Base-by-base conservation (phyloP, 2,888 invertebrate genomes). In the Leptopilina myrica region DNA sequence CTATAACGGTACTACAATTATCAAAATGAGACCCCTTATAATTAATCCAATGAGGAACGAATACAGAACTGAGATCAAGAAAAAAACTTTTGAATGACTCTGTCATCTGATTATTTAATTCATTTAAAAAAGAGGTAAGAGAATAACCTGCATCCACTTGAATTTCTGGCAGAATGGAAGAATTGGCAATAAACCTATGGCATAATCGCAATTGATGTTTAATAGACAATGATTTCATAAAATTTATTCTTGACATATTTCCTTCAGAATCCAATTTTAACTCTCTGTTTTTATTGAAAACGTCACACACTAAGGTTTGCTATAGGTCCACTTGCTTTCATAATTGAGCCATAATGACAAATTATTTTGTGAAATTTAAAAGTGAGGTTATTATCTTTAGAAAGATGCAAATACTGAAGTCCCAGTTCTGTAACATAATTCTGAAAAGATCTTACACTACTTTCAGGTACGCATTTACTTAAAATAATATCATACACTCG, bases 241-340 rank as follows among this genome's bases (percentile, higher is more conserved):
- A 64, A 14, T 64, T 64, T 64, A 64, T 33, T 64, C 64, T 33
- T 33, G 64, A 64, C 64, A 64, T 64, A 64, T 64, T 64, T 64
- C 5, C 64, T 33, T 64, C 33, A 12, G 64, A 64, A 33, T 64
- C 26, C 33, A 64, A 11, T 64, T 64, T 64, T 14, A 64, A 33
- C 8, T 64, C 64, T 14, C 33, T 64, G 64, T 64, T 26, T 64
- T 2, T 12, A 64, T 6, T 64, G 33, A 33, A 64, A 64, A 11
- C 64, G 64, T 33, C 64, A 8, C 1, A 64, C 64, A 64, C 33
- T 12, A 5, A 64, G 33, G 33, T 64, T 64, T 64, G 33, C 33
- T 33, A 64, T 5, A 33, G 33, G 64, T 33, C 64, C 64, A 64
- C 33, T 12, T 33, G 26, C 14, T 64, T 64, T 33, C 26, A 64